Evolutionary conservation across 2,113 vertebrate genomes (phyloP), one percentile per base, ranked within the genome.

Genomic region (Chaetodon trifascialis): DNA sequence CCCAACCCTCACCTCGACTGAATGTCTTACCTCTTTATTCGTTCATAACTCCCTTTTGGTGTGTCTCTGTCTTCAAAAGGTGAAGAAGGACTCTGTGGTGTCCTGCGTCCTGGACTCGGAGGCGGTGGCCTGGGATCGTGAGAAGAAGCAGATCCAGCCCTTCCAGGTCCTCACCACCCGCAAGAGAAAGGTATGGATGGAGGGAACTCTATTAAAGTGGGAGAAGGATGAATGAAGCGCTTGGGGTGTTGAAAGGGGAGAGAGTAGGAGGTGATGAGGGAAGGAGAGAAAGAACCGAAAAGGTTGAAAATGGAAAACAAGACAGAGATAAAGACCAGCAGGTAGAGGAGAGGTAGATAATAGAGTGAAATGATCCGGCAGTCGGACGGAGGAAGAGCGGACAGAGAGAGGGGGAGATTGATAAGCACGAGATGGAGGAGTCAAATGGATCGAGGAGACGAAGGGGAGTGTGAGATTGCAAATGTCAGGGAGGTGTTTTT

Each of bases 161-260:
- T 98, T 98, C 91, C 97, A 98, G 91, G 96, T 98, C 46, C 96
- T 98, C 55, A 97, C 96, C 85, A 98, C 97, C 0, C 94, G 97
- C 4, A 98, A 98, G 83, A 95, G 97, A 71, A 98, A 98, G 96
- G 97, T 97, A 89, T 0, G 30, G 19, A 42, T 2, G 7, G 11
- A 74, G 40, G 21, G 8, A 11, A 60, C 30, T 42, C 5, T 42
- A 51, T 63, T 52, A 0, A 34, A 4, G 19, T 14, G 2, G 19
- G 11, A 30, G 73, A 30, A n/a, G 21, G 49, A 44, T 23, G 40
- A 55, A 54, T 79, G 21, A 86, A 75, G 79, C 38, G 52, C 47
- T 66, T 6, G 3, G 10, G 36, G 42, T 66, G 69, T 69, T 54
- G 36, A 66, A 42, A 73, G 62, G 60, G 70, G 46, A 65, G 69